Evolutionary conservation across 2,113 vertebrate genomes (phyloP), one percentile per base, ranked within the genome.

Genomic region (Scytalopus superciliaris): DNA sequence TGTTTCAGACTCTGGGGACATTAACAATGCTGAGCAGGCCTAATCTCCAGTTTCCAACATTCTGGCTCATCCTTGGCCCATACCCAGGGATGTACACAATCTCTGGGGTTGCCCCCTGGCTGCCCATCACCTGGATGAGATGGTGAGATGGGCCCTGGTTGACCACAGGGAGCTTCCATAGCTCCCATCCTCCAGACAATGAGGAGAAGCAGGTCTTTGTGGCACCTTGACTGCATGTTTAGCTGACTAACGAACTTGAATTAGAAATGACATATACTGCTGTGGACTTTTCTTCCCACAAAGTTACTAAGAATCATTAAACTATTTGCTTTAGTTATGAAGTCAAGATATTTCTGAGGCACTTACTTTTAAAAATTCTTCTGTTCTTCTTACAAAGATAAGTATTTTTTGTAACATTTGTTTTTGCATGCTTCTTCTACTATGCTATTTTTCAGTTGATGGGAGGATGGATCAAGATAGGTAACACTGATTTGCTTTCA

Each of bases 281-380:
- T 53, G 28, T 33, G 22, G 37, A 53, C 8, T 82, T 69, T 22
- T 27, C 7, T 60, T 77, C 44, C 23, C 39, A 7, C 21, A 24
- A 9, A 5, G 1, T 24, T 49, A 53, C 5, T 40, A 66, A 33
- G 50, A 62, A 82, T 69, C 7, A 15, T 77, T 64, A 33, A 8
- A 49, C 56, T 57, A 12, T 66, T 91, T 90, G 5, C 12, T 69
- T 22, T 42, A 45, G 12, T 31, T 73, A 33, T 4, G 44, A 86
- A 87, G 17, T 37, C 12, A 68, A 87, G 42, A 19, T 63, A n/a
- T 53, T 89, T 94, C 24, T 62, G 9, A 76, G 18, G 10, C 8
- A 52, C 68, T 74, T 81, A 12, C 87, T 90, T 92, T 90, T 39
- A 23, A n/a, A n/a, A n/a, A n/a, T n/a, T 80, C 5, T 70, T 66